A percentile compares a stretch with the other conserved stretches of the same genome.
phyloP scores from a whole-genome alignment of 2,888 invertebrate genomes.

The Amblyjoppa fuscipennis region DNA sequence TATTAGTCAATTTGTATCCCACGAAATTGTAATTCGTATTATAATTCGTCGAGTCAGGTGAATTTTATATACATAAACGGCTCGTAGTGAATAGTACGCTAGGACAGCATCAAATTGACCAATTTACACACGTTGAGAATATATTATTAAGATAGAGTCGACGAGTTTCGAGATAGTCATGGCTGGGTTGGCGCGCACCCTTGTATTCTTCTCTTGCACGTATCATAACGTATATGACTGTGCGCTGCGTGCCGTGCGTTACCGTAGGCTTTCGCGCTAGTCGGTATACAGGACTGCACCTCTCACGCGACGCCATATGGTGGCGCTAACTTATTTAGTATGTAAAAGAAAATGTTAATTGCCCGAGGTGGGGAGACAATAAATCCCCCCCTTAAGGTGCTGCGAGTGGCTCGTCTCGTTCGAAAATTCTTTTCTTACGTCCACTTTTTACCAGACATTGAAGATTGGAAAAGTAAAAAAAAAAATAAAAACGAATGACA shows the following conservation, averaged over 20 bases:
- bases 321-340: conserved; percentile 60
- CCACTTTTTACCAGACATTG: neutral
- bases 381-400: neutral
- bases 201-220: conserved; percentile 10
- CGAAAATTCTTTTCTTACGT: neutral
- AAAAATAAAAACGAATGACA: neutral
- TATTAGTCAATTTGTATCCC: conserved; percentile 11
- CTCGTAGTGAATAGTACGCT: neutral
- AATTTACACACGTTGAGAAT: conserved; percentile 48
- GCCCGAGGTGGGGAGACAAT: neutral
- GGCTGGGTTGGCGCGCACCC: conserved; percentile 30
- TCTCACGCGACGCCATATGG: conserved; percentile 63
- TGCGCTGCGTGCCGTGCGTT: neutral
- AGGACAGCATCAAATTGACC: conserved; percentile 31
- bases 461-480: neutral
- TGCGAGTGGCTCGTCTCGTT: neutral
- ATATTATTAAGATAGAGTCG: conserved; percentile 33
- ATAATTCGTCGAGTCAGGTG: conserved; percentile 46
- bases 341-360: conserved; percentile 59
- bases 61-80: conserved; percentile 7
- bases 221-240: conserved; percentile 28
- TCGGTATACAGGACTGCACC: conserved; percentile 13
- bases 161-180: conserved; percentile 55
- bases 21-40: conserved; percentile 23
- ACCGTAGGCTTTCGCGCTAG: neutral